A percentile compares a stretch with the other conserved stretches of the same genome.
phyloP scores from a whole-genome alignment of 2,797 vertebrate genomes.

The Allobates femoralis region DNA sequence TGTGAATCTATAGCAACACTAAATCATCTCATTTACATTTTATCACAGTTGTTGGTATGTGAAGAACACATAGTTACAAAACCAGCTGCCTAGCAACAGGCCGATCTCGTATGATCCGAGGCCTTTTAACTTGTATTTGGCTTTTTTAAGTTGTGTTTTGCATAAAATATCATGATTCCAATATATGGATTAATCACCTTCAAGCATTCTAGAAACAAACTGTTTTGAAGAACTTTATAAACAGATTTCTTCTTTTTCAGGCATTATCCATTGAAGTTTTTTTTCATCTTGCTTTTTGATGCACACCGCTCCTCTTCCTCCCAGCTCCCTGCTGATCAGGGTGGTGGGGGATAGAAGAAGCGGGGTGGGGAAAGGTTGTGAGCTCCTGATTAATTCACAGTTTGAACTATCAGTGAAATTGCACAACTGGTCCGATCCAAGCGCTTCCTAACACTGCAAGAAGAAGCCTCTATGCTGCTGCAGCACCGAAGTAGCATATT shows the following conservation, averaged over 20 bases:
- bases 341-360: no score
- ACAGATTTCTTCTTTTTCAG: not conserved
- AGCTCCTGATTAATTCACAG: no score
- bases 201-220: not conserved
- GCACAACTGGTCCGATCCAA: no score
- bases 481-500: no score
- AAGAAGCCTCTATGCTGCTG: no score
- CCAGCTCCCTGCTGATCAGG: no score
- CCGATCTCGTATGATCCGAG: not conserved
- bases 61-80: not conserved
- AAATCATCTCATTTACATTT: slow-evolving; percentile 39
- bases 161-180: not conserved
- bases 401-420: no score
- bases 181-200: not conserved
- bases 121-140: slow-evolving; percentile 13
- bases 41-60: slow-evolving; percentile 15
- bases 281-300: no score
- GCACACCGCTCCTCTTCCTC: no score
- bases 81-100: slow-evolving; percentile 38
- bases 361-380: no score
- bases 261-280: not conserved
- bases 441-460: no score
- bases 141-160: not conserved
- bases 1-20: not conserved
- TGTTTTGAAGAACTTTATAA: not conserved